phyloP scores from a whole-genome alignment of 2,113 vertebrate genomes.

The Cephalopterus ornatus region DNA sequence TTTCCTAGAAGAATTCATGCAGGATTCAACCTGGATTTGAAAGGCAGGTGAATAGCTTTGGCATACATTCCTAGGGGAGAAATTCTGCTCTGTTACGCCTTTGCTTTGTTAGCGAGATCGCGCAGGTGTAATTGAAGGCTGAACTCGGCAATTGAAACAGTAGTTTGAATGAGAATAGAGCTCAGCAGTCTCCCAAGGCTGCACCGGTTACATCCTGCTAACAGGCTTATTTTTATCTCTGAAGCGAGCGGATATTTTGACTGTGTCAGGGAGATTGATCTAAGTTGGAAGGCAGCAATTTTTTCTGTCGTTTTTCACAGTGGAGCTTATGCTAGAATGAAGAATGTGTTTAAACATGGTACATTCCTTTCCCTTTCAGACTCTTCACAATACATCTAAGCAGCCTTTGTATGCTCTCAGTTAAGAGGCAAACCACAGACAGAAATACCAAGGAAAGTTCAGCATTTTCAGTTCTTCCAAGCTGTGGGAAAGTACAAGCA shows the following conservation, averaged over 20 bases:
- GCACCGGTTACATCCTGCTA: background rate
- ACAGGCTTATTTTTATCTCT: constrained; percentile 41
- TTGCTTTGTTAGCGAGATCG: background rate
- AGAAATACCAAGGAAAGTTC: background rate
- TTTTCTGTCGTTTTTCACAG: constrained; percentile 3
- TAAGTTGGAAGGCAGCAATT: constrained; percentile 7
- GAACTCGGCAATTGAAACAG: background rate
- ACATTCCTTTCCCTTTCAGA: background rate
- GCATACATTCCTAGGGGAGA: background rate
- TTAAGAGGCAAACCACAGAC: background rate
- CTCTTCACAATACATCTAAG: background rate
- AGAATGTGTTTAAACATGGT: background rate
- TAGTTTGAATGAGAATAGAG: constrained; percentile 24
- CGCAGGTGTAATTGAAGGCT: constrained; percentile 27
- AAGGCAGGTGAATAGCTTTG: background rate
- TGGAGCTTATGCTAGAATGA: background rate
- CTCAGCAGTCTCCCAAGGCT: background rate
- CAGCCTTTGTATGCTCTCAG: background rate
- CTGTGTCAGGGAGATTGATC: background rate
- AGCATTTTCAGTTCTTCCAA: background rate
- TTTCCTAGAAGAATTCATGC: background rate
- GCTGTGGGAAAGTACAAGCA: background rate
- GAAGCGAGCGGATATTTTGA: background rate
- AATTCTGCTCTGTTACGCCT: background rate
- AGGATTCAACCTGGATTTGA: background rate